Evolutionary conservation across 2,113 vertebrate species (phyloP).

Genomic region (Balaenoptera acutorostrata): DNA sequence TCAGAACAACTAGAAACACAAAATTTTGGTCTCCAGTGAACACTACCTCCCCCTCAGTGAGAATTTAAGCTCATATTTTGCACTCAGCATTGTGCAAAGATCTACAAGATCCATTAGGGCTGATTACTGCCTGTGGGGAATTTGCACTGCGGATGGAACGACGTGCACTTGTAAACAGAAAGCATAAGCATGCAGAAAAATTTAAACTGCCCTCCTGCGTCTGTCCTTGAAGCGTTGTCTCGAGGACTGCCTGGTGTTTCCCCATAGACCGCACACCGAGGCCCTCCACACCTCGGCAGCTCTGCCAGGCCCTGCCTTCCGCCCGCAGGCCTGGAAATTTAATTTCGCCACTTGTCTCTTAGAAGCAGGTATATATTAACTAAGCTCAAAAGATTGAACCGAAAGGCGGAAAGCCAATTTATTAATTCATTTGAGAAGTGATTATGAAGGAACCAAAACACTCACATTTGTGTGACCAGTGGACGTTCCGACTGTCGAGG

Average conservation of each 20-base stretch:
- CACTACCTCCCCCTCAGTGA: neutral
- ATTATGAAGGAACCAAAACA: neutral
- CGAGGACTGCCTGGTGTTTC: neutral
- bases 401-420: neutral
- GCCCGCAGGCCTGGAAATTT: neutral
- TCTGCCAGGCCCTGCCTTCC: neutral
- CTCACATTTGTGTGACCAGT: no score
- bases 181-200: neutral
- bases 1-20: neutral
- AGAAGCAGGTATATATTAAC: neutral
- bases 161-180: neutral
- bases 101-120: neutral
- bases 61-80: neutral
- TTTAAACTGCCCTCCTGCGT: neutral
- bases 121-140: neutral
- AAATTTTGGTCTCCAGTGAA: neutral
- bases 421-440: neutral
- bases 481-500: fast-evolving
- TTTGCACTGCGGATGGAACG: neutral
- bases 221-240: neutral
- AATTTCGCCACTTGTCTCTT: neutral
- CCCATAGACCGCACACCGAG: neutral
- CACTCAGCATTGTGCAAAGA: no score
- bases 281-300: neutral
- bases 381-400: neutral